Percentiles rank a stretch among this genome's conserved stretches.
Conservation (phyloP, 1,140 invertebrate species). For the Drosophila setifemur region DNA sequence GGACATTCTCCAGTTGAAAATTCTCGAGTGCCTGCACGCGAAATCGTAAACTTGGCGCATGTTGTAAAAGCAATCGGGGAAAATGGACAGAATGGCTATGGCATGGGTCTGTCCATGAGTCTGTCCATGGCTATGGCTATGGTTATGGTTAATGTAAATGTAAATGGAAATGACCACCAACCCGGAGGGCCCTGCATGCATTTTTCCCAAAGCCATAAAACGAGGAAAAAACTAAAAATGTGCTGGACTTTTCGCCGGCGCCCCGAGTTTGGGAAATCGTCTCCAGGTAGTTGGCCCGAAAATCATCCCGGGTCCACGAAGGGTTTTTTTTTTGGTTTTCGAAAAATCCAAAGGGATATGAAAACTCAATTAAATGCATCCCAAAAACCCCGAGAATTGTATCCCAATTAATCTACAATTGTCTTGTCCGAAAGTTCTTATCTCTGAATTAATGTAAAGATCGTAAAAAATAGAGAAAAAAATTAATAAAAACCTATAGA, state of each 20-base stretch:
- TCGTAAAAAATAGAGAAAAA: too few species aligned
- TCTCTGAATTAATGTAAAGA: too few species aligned
- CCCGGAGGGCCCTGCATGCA: not conserved
- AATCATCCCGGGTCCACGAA: too few species aligned
- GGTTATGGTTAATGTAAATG: slow-evolving; percentile 1
- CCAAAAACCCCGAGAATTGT: too few species aligned
- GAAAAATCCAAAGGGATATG: too few species aligned
- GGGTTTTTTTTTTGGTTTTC: too few species aligned
- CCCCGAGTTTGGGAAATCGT: slow-evolving; percentile 5
- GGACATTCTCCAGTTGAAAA: slow-evolving; percentile 27
- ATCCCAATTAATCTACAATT: too few species aligned
- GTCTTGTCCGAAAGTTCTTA: too few species aligned
- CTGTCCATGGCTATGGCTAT: too few species aligned
- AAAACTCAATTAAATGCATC: not conserved
- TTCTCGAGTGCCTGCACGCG: slow-evolving; percentile 56
- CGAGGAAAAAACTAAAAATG: not conserved
- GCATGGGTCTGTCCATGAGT: too few species aligned
- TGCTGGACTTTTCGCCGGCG: slow-evolving; percentile 7
- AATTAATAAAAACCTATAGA: too few species aligned
- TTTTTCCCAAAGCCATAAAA: slow-evolving; percentile 29
- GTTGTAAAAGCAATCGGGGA: slow-evolving; percentile 63
- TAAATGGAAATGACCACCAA: not conserved
- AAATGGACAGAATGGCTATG: slow-evolving; percentile 9
- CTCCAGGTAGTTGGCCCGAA: slow-evolving; percentile 15
- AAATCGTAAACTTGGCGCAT: slow-evolving; percentile 73